Evolutionary conservation across 2,113 vertebrate genomes (phyloP).

Genomic region (Clarias macrocephalus): DNA sequence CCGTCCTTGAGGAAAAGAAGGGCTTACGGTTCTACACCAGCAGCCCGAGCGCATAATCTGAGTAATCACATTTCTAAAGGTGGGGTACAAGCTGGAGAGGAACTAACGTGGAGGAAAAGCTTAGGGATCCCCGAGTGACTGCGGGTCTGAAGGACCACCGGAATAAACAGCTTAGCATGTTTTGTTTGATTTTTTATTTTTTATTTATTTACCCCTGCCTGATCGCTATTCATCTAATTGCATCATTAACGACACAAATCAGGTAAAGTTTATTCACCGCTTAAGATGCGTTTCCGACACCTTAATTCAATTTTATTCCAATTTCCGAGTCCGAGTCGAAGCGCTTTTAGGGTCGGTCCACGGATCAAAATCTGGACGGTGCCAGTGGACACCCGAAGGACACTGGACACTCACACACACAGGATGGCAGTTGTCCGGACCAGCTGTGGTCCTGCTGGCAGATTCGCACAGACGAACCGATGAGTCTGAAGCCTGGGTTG

Average conservation of each 20-base stretch:
- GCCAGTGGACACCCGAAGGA: neutral
- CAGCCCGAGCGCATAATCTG: conserved; percentile 21
- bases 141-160: neutral
- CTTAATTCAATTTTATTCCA: neutral
- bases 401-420: conserved; percentile 85
- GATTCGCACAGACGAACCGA: conserved; percentile 93
- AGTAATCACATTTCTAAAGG: conserved; percentile 33
- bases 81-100: neutral
- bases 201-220: neutral
- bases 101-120: neutral
- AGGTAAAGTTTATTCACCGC: neutral
- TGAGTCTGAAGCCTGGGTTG: conserved; percentile 90
- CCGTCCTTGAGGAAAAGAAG: neutral
- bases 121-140: neutral
- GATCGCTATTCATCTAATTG: neutral
- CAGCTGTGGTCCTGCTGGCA: conserved; percentile 96
- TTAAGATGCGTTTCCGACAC: too few species aligned
- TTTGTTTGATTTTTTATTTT: neutral
- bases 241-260: neutral
- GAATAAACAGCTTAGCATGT: neutral
- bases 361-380: neutral
- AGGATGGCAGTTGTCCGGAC: conserved; percentile 92
- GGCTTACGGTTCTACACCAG: conserved; percentile 8
- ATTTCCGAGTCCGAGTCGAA: neutral
- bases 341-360: neutral